Evolutionary conservation across 2,113 vertebrate genomes (phyloP).

Genomic region (Mormyrus lacerda): DNA sequence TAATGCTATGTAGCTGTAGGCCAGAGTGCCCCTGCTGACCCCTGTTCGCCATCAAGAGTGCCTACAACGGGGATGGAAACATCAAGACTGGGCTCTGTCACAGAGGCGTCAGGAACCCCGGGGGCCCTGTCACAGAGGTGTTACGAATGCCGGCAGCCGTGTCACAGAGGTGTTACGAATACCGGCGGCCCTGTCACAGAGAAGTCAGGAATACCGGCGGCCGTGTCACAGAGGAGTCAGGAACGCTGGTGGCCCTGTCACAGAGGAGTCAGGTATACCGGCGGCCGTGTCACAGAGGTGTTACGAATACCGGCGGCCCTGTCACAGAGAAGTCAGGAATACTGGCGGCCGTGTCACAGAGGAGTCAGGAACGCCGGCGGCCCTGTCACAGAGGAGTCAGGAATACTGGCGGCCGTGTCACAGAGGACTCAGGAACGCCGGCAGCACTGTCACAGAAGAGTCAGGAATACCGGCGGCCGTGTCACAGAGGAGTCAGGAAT

Average conservation of each 20-base stretch:
- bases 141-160: too few species aligned
- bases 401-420: background rate
- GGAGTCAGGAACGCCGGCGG: background rate
- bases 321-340: background rate
- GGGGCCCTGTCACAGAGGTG: too few species aligned
- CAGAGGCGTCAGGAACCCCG: too few species aligned
- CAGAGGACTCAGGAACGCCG: background rate
- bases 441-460: too few species aligned
- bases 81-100: background rate
- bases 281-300: background rate
- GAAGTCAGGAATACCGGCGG: too few species aligned
- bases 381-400: background rate
- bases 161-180: too few species aligned
- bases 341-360: background rate
- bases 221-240: background rate
- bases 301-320: background rate
- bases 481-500: too few species aligned
- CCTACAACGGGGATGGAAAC: background rate
- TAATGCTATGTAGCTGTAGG: background rate
- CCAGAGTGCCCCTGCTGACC: background rate
- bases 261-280: too few species aligned
- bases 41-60: background rate
- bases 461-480: too few species aligned
- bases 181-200: background rate
- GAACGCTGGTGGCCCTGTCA: background rate